These are phyloP conservation scores for Echiichthys vipera DNA, from an alignment of 2,797 vertebrate species.

Conservation along the genomic window DNA sequence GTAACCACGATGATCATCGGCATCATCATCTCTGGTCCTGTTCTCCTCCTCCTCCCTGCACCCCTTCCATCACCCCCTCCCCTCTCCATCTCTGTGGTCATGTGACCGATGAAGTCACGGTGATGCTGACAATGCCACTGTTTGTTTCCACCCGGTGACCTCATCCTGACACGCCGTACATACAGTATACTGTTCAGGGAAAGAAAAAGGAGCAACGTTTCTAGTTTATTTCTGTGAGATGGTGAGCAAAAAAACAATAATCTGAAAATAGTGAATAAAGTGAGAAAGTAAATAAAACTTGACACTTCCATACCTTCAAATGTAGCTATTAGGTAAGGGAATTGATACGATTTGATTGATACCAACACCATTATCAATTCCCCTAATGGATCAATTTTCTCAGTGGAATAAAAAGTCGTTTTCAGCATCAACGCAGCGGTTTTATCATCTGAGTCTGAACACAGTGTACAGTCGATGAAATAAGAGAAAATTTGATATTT, in stretches of 20 bases:
- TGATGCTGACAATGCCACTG: conserved; percentile 27
- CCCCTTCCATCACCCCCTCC: not conserved
- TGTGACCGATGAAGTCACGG: conserved; percentile 4
- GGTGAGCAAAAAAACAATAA: too few species aligned
- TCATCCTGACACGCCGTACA: conserved; percentile 17
- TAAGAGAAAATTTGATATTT: too few species aligned
- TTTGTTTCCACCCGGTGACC: conserved; percentile 5
- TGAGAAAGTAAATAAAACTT: not conserved
- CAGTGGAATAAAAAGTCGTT: too few species aligned
- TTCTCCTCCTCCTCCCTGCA: not conserved
- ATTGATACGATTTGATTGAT: too few species aligned
- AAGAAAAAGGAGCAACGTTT: not conserved
- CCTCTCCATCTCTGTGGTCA: not conserved
- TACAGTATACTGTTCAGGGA: not conserved
- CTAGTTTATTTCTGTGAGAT: not conserved
- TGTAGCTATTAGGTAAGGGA: too few species aligned
- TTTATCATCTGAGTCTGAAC: too few species aligned
- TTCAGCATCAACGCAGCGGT: too few species aligned
- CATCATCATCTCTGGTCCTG: not conserved
- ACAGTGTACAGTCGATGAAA: too few species aligned
- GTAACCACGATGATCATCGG: not conserved
- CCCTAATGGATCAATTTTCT: too few species aligned
- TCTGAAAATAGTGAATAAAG: too few species aligned
- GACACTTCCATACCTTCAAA: too few species aligned
- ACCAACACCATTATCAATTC: too few species aligned